Conservation (phyloP, 2,113 vertebrate genomes). For the Ictalurus furcatus region DNA sequence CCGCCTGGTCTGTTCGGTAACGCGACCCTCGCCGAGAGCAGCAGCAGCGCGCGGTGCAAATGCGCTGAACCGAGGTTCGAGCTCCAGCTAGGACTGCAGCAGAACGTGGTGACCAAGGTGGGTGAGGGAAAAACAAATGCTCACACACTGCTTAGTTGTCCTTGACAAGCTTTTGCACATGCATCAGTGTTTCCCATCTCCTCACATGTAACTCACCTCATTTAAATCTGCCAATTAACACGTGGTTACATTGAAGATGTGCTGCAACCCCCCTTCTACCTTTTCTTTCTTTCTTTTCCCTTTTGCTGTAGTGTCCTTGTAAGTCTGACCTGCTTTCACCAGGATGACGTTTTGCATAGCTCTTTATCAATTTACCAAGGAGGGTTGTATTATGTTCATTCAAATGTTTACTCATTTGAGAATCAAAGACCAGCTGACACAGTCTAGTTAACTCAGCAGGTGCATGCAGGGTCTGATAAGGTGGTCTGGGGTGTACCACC, state of each 20-base stretch:
- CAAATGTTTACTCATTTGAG: not conserved
- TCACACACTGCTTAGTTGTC: not conserved
- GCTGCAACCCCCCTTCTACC: not conserved
- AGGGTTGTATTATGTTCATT: not conserved
- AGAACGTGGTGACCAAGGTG: conserved; percentile 98
- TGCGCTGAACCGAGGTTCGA: conserved; percentile 85
- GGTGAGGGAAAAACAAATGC: conserved; percentile 50
- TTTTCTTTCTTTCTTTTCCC: not conserved
- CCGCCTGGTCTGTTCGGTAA: conserved; percentile 57
- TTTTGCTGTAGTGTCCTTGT: not conserved
- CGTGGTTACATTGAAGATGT: not conserved
- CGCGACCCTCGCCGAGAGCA: conserved; percentile 50
- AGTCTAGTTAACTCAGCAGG: not conserved
- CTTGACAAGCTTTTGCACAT: conserved; percentile 30
- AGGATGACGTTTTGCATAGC: not conserved
- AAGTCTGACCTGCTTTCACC: not conserved
- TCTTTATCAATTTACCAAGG: not conserved
- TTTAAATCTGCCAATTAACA: not conserved
- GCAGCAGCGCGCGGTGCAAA: conserved; percentile 71
- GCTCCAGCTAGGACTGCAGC: conserved; percentile 86
- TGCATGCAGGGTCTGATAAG: conserved; percentile 21
- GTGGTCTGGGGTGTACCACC: not conserved
- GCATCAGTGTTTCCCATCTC: not conserved
- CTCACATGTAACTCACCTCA: not conserved
- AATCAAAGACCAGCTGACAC: not conserved